phyloP scores from a whole-genome alignment of 2,888 invertebrate genomes.

The Noctua fimbriata region DNA sequence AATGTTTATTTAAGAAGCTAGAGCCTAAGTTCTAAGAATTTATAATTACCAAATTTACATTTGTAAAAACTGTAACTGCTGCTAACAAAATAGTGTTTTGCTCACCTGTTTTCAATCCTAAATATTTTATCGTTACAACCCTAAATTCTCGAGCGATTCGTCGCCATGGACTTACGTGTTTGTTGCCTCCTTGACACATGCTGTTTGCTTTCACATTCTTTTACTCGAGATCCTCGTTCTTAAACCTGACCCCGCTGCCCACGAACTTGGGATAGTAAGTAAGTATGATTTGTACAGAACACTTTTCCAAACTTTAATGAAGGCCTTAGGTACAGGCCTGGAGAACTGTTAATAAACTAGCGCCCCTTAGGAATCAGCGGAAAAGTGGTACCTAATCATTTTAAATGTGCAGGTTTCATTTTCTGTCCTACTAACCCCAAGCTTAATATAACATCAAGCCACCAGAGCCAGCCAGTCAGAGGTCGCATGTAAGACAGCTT shows the following conservation, averaged over 20 bases:
- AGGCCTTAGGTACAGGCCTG: not conserved
- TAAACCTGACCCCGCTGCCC: slow-evolving; percentile 59
- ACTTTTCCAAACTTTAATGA: not conserved
- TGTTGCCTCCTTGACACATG: slow-evolving; percentile 80
- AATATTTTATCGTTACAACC: not conserved
- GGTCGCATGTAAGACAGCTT: not conserved
- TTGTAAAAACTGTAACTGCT: not conserved
- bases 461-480: not conserved
- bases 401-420: not conserved
- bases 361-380: not conserved
- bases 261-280: slow-evolving; percentile 42
- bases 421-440: not conserved
- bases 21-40: not conserved
- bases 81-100: not conserved
- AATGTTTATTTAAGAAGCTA: not conserved
- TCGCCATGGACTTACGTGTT: slow-evolving; percentile 66
- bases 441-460: not conserved
- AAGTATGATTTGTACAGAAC: not conserved
- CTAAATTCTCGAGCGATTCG: slow-evolving; percentile 24
- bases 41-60: not conserved
- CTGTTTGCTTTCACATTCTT: slow-evolving; percentile 85
- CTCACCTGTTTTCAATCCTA: not conserved
- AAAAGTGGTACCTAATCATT: not conserved
- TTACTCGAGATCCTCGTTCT: slow-evolving; percentile 72
- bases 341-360: no score